Percentiles rank a stretch among this genome's conserved stretches.
Conservation (phyloP, 64 coral and sea anemone genomes). For the Anthopleura sola region DNA sequence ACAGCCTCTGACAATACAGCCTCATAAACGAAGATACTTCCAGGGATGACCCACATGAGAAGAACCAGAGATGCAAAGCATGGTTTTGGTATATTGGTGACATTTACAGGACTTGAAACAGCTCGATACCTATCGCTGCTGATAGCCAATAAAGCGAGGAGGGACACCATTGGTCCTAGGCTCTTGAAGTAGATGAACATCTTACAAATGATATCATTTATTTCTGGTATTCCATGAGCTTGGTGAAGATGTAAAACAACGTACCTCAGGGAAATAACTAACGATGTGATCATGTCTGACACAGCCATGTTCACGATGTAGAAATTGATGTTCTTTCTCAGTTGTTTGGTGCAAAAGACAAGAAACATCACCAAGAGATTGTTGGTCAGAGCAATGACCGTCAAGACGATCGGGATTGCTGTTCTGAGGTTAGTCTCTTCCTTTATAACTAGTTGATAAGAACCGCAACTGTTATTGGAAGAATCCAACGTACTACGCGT, state of each 20-base stretch:
- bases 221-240: background rate
- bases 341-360: background rate
- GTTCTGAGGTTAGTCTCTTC: background rate
- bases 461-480: background rate
- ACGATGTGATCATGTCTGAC: background rate
- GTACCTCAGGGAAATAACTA: background rate
- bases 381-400: background rate
- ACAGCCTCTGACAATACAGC: no score
- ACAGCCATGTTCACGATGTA: slow-evolving; percentile 19
- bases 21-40: background rate
- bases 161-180: background rate
- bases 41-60: background rate
- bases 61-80: background rate
- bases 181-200: background rate
- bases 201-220: background rate
- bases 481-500: background rate
- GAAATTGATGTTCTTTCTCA: background rate
- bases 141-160: background rate
- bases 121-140: slow-evolving; percentile 8
- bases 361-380: background rate
- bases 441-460: background rate
- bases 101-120: background rate
- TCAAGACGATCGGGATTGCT: background rate
- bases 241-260: background rate
- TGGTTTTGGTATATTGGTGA: background rate